Conservation (phyloP, 2,888 invertebrate genomes). For the Drosophila yooni region DNA sequence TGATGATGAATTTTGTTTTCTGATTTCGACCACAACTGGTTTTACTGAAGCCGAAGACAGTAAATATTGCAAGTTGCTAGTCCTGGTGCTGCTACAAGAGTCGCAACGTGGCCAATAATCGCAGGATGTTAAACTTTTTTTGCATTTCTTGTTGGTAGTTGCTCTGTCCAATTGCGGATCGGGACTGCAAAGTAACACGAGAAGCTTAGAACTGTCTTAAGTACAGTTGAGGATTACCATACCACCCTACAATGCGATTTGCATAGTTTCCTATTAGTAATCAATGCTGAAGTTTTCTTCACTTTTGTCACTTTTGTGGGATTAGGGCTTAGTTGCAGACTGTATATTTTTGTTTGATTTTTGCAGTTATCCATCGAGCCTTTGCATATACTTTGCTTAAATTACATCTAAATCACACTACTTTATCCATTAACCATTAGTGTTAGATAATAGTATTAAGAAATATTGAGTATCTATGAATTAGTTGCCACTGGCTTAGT, state of each 20-base stretch:
- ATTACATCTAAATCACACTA: constrained; percentile 18
- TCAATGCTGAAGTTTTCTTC: constrained; percentile 1
- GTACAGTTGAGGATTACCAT: not conserved
- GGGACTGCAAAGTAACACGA: constrained; percentile 38
- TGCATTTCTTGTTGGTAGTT: constrained; percentile 48
- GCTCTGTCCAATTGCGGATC: not conserved
- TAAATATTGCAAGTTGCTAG: constrained; percentile 25
- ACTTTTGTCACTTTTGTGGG: not conserved
- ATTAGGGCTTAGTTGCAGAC: not conserved
- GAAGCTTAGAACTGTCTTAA: constrained; percentile 19
- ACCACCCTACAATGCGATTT: not conserved
- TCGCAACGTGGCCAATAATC: constrained; percentile 87
- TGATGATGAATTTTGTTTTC: constrained; percentile 20
- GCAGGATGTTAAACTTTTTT: constrained; percentile 84
- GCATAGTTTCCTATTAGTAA: not conserved
- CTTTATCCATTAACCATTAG: constrained; percentile 48
- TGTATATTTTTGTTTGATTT: not conserved
- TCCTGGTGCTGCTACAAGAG: constrained; percentile 58
- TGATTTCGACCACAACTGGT: constrained; percentile 11
- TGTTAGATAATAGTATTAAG: constrained; percentile 33
- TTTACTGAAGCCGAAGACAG: constrained; percentile 15
- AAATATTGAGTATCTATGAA: constrained; percentile 47
- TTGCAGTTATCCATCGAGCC: not conserved
- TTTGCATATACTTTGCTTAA: constrained; percentile 10
- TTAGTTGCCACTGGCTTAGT: constrained; percentile 30